Base-by-base conservation (phyloP, 2,113 vertebrate genomes). In the Clarias batrachus region DNA sequence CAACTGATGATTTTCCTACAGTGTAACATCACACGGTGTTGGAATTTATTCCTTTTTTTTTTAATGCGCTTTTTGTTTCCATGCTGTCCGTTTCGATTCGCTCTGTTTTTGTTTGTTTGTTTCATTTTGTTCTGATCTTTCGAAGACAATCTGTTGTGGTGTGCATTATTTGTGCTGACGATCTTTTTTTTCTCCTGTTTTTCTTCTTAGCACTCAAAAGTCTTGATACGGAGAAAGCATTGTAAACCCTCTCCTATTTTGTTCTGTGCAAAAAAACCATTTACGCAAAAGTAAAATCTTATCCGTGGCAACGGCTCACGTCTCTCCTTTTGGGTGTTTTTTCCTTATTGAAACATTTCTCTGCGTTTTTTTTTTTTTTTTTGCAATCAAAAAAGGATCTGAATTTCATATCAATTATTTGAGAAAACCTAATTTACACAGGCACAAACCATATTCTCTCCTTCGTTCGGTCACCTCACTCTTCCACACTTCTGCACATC, bases 401-500 rank as follows among this genome's bases (percentile, higher is more conserved):
- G 88, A 89, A 90, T 92, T 91, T 93, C 83, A 33, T 92, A 92
- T 94, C 92, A 92, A 91, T 93, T 93, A 92, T 92, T 88, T 83
- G 89, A 90, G 89, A 87, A 90, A 89, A 93, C 91, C 90, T 94
- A 85, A 93, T 94, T 93, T 92, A 86, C 89, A 87, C 57, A 37
- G 90, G 89, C 86, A 89, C 89, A 92, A 91, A 88, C 87, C 86
- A 89, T 81, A 21, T 87, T 79, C 87, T 82, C 81, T 88, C 87
- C 68, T 89, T 89, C 88, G 79, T 54, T 74, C 66, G 63, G 70
- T 73, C 62, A 77, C 80, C 84, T 87, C 84, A 56, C 86, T 90
- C 89, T 87, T 84, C 90, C 90, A 90, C 92, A 84, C 77, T 83
- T 87, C 81, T 84, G 81, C 85, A 86, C 88, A 89, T 84, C 90